Percentiles rank a stretch among this genome's conserved stretches.
Conservation (phyloP, 2,888 invertebrate genomes). For the Ormyrus rosae region DNA sequence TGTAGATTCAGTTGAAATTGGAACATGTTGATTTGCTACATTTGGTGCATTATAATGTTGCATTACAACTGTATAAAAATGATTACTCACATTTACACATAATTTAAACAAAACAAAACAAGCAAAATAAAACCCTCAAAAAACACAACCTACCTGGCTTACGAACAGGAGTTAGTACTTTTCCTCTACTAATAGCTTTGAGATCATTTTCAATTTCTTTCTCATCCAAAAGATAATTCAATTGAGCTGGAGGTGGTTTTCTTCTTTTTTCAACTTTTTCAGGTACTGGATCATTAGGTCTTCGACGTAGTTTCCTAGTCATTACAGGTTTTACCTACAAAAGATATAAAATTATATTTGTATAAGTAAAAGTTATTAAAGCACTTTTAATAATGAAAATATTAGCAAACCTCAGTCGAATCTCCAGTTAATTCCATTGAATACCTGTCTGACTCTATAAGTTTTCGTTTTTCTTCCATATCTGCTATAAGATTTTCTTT, state of each 20-base stretch:
- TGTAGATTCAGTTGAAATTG: slow-evolving; percentile 75
- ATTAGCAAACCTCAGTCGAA: slow-evolving; percentile 82
- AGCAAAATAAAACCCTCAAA: not conserved
- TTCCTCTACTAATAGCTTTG: slow-evolving; percentile 84
- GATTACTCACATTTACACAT: slow-evolving; percentile 9
- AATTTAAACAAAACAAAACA: not conserved
- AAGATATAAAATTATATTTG: slow-evolving; percentile 46
- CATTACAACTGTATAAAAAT: slow-evolving; percentile 34
- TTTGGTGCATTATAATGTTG: slow-evolving; percentile 57
- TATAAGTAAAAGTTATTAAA: not conserved
- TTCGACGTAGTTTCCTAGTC: slow-evolving; percentile 92
- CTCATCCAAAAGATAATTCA: slow-evolving; percentile 92
- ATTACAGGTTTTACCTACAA: slow-evolving; percentile 92
- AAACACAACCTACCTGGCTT: slow-evolving; percentile 76
- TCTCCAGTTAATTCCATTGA: slow-evolving; percentile 94
- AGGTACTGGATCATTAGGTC: slow-evolving; percentile 96
- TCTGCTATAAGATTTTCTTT: slow-evolving; percentile 92
- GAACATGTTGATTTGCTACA: slow-evolving; percentile 70
- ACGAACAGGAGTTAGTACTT: slow-evolving; percentile 77
- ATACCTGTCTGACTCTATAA: slow-evolving; percentile 91
- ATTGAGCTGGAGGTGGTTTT: slow-evolving; percentile 88
- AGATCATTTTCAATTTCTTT: slow-evolving; percentile 92
- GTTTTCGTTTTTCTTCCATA: slow-evolving; percentile 93
- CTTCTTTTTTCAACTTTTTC: slow-evolving; percentile 91
- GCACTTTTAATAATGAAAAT: not conserved